phyloP scores from a whole-genome alignment of 2,113 vertebrate genomes.

The Motacilla alba region DNA sequence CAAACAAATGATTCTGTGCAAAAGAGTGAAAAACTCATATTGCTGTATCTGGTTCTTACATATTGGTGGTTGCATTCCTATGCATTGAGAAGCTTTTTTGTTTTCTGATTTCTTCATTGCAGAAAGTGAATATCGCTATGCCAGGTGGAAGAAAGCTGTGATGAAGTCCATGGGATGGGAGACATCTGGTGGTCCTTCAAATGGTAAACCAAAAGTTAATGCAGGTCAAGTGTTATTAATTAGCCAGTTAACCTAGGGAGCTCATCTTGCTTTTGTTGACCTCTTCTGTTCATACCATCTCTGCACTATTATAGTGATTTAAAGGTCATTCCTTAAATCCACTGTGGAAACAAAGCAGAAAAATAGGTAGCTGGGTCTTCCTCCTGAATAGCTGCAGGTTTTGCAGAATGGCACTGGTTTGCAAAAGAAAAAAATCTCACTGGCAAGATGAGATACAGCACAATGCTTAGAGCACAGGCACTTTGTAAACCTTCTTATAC shows the following conservation, averaged over 20 bases:
- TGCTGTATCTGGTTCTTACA: background rate
- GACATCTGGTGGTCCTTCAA: slow-evolving; percentile 75
- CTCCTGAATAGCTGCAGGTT: background rate
- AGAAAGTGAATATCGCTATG: slow-evolving; percentile 94
- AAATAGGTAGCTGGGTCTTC: background rate
- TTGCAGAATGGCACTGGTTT: background rate
- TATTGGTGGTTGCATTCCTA: background rate
- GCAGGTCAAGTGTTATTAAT: background rate
- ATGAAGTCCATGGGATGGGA: slow-evolving; percentile 94
- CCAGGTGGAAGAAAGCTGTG: slow-evolving; percentile 96
- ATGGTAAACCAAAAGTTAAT: slow-evolving; percentile 58
- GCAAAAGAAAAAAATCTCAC: background rate
- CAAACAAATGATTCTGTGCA: background rate
- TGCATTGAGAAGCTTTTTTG: background rate
- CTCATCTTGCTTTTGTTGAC: background rate
- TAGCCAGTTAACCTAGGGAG: background rate
- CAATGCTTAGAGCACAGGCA: background rate
- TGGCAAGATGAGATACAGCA: background rate
- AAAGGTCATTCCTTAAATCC: background rate
- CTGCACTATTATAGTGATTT: background rate
- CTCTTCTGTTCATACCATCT: background rate
- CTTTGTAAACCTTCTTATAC: background rate
- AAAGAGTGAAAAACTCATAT: background rate
- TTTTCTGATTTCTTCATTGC: slow-evolving; percentile 1
- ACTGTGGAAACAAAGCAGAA: background rate